Evolutionary conservation across 2,888 invertebrate genomes (phyloP).

Genomic region (Cephus runcator): DNA sequence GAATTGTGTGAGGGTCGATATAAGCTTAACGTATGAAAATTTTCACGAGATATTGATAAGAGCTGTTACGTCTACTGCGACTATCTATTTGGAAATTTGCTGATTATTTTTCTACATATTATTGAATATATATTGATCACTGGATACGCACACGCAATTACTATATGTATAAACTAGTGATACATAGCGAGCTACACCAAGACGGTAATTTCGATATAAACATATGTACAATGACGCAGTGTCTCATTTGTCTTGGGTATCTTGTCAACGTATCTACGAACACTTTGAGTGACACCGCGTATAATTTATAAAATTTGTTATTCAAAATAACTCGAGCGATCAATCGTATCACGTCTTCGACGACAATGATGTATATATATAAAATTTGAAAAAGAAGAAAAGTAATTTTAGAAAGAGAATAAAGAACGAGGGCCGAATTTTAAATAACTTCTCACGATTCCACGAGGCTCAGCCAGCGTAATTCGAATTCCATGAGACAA

Average conservation of each 20-base stretch:
- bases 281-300: not conserved
- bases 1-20: not conserved
- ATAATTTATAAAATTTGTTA: not conserved
- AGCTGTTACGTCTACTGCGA: not conserved
- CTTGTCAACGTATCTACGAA: not conserved
- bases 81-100: not conserved
- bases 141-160: conserved; percentile 28
- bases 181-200: not conserved
- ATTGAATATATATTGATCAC: conserved; percentile 13
- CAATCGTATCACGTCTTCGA: not conserved
- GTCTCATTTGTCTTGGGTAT: not conserved
- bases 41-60: not conserved
- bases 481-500: not conserved
- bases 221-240: conserved; percentile 42
- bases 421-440: not conserved
- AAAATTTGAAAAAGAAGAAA: not conserved
- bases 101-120: not conserved
- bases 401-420: not conserved
- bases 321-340: not conserved
- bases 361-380: not conserved
- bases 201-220: conserved; percentile 30
- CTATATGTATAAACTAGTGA: conserved; percentile 19
- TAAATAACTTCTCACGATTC: not conserved
- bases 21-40: not conserved
- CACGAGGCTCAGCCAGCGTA: not conserved